A percentile compares a stretch with the other conserved stretches of the same genome.
These are phyloP conservation scores for Aspidiotus destructor DNA, from an alignment of 2,888 invertebrate species.

Conservation along the genomic window DNA sequence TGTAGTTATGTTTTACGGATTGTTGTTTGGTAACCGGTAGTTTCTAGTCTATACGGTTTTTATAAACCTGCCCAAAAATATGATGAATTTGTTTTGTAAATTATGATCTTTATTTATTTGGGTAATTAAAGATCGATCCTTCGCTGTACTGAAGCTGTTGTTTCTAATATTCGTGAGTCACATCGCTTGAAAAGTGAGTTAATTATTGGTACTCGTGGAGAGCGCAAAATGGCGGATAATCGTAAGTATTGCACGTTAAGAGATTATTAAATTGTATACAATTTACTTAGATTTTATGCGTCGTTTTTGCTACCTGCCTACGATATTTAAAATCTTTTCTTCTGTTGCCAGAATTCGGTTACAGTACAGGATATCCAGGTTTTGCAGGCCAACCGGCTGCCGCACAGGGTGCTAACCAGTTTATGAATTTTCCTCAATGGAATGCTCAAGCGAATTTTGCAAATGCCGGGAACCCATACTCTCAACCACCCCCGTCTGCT, in stretches of 20 bases:
- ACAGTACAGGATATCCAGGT: conserved; percentile 27
- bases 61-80: too few relatives aligned
- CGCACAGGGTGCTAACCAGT: conserved; percentile 7
- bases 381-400: conserved; percentile 20
- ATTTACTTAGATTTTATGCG: not conserved
- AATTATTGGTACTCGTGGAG: too few relatives aligned
- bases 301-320: not conserved
- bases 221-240: not conserved
- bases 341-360: conserved; percentile 27
- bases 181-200: too few relatives aligned
- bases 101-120: too few relatives aligned
- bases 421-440: conserved; percentile 29
- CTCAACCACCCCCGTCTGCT: conserved; percentile 24
- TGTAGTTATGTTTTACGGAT: too few relatives aligned
- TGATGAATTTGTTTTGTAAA: too few relatives aligned
- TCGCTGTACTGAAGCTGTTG: too few relatives aligned
- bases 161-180: too few relatives aligned
- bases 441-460: conserved; percentile 18
- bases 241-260: not conserved
- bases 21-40: too few relatives aligned
- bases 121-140: too few relatives aligned
- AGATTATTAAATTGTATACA: not conserved
- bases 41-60: too few relatives aligned
- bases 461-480: conserved; percentile 15
- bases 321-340: too few relatives aligned